Evolutionary conservation across 2,113 vertebrate genomes (phyloP).

Genomic region (Agapornis roseicollis): DNA sequence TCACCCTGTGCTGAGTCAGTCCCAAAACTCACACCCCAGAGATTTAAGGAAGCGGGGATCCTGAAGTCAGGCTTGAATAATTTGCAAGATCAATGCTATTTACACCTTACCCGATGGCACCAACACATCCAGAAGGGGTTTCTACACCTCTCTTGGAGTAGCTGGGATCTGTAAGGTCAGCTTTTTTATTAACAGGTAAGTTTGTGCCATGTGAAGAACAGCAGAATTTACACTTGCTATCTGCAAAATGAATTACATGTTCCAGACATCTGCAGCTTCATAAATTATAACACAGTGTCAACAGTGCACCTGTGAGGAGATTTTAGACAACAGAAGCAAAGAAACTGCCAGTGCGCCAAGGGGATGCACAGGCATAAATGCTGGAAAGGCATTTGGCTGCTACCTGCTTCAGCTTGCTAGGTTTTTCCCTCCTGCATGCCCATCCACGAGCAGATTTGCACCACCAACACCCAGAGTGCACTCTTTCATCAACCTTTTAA

Average conservation of each 20-base stretch:
- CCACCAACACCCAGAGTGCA: not conserved
- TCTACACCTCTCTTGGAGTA: not conserved
- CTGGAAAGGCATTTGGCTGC: conserved; percentile 4
- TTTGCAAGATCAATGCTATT: not conserved
- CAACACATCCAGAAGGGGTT: not conserved
- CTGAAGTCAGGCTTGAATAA: not conserved
- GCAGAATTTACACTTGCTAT: conserved; percentile 49
- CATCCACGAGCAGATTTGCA: not conserved
- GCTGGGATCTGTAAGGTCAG: not conserved
- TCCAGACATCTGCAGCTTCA: conserved; percentile 46
- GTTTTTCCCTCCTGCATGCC: not conserved
- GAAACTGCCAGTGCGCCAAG: not conserved
- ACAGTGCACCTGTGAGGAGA: conserved; percentile 39
- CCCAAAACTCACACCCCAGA: not conserved
- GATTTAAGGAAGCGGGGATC: not conserved
- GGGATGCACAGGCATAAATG: not conserved
- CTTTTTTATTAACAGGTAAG: conserved; percentile 17
- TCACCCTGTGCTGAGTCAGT: not conserved
- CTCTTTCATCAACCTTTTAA: not conserved
- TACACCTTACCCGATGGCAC: not conserved
- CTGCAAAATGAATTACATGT: conserved; percentile 37
- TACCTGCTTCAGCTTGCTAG: not conserved
- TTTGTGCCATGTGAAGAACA: conserved; percentile 7
- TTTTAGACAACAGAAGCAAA: conserved; percentile 25
- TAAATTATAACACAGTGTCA: conserved; percentile 52